A percentile compares a stretch with the other conserved stretches of the same genome.
Conservation (phyloP, 2,797 vertebrate species). For the Tragelaphus oryx region DNA sequence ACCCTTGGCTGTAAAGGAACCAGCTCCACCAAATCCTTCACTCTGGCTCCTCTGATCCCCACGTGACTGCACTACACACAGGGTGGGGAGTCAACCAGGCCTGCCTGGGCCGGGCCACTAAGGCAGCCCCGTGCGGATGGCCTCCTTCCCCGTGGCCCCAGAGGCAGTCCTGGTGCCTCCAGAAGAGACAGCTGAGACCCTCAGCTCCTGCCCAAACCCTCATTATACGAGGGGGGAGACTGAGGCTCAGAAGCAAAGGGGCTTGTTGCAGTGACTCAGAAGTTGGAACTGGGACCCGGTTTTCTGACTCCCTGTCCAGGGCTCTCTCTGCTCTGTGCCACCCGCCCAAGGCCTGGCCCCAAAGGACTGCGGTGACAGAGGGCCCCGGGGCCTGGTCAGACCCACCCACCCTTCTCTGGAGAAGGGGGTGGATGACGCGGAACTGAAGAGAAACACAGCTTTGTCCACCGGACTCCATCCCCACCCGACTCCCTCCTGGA, state of each 20-base stretch:
- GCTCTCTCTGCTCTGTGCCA: neutral
- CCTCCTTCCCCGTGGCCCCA: neutral
- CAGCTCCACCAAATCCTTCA: neutral
- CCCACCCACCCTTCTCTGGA: neutral
- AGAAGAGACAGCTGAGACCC: neutral
- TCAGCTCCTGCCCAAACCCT: neutral
- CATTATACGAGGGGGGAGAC: neutral
- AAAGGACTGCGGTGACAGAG: neutral
- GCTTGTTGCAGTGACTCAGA: neutral
- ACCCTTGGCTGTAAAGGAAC: neutral
- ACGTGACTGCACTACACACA: rapidly evolving
- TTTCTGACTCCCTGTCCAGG: neutral
- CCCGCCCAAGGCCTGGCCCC: neutral
- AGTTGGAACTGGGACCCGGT: neutral
- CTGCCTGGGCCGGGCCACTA: rapidly evolving
- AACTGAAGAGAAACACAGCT: neutral
- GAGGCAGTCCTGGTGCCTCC: neutral
- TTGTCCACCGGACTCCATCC: neutral
- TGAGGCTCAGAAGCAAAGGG: neutral
- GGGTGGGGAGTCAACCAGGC: neutral
- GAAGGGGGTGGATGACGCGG: rapidly evolving
- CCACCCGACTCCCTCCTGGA: rapidly evolving
- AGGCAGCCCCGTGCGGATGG: rapidly evolving
- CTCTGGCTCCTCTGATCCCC: rapidly evolving
- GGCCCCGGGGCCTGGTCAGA: neutral